phyloP scores from a whole-genome alignment of 2,888 invertebrate genomes.

The Muschampia plurimacula region DNA sequence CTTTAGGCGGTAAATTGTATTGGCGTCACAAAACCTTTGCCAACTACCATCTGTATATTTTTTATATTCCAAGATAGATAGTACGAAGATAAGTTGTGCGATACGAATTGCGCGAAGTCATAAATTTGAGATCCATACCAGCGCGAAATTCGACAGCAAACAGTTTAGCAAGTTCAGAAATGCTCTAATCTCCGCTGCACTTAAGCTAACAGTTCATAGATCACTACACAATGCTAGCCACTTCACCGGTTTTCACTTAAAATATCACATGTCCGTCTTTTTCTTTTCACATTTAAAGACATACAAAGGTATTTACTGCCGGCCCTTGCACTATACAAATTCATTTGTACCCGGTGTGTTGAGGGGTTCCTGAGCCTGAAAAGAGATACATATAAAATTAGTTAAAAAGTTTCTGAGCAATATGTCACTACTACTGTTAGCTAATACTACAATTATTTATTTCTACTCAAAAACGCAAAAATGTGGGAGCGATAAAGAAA shows the following conservation, averaged over 20 bases:
- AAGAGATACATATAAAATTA: conserved; percentile 62
- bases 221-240: conserved; percentile 72
- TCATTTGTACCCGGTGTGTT: conserved; percentile 92
- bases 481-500: conserved; percentile 26
- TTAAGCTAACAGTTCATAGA: conserved; percentile 67
- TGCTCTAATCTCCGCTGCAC: conserved; percentile 64
- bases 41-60: neutral
- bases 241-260: conserved; percentile 79
- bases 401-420: neutral
- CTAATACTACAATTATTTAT: conserved; percentile 2
- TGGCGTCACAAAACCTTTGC: neutral
- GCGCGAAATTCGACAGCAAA: conserved; percentile 62
- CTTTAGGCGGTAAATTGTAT: neutral
- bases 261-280: conserved; percentile 82
- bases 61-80: neutral
- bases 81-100: conserved; percentile 11
- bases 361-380: conserved; percentile 93
- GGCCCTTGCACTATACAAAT: conserved; percentile 88
- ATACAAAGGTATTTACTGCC: conserved; percentile 81
- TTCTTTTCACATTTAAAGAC: conserved; percentile 82
- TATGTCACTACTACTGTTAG: neutral
- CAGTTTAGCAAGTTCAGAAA: conserved; percentile 68
- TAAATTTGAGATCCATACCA: conserved; percentile 71
- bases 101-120: conserved; percentile 46
- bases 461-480: conserved; percentile 16